These are phyloP conservation scores for Molorchus minor DNA, from an alignment of 2,888 invertebrate species.

Conservation along the genomic window DNA sequence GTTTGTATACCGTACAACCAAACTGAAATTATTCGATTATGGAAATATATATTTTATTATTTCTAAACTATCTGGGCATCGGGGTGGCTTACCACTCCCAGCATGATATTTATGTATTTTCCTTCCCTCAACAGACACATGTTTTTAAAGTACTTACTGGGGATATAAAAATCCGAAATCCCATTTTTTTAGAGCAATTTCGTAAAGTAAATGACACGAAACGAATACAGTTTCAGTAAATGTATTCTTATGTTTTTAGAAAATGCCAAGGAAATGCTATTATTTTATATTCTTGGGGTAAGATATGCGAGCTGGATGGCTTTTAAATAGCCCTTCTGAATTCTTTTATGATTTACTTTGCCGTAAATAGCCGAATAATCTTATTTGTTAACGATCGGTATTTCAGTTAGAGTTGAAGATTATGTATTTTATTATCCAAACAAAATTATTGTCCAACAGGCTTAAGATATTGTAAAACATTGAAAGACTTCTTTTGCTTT, in stretches of 20 bases:
- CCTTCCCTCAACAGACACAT: slow-evolving; percentile 50
- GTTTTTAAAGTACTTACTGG: slow-evolving; percentile 53
- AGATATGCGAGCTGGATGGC: slow-evolving; percentile 44
- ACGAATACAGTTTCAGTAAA: slow-evolving; percentile 62
- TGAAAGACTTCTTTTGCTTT: no score
- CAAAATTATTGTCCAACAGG: no score
- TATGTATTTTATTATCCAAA: no score
- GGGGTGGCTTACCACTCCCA: slow-evolving; percentile 32
- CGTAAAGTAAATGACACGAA: slow-evolving; percentile 62
- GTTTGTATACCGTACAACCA: not conserved
- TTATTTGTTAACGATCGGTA: no score
- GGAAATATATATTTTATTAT: slow-evolving; percentile 34
- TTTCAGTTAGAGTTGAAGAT: no score
- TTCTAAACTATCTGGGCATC: slow-evolving; percentile 29
- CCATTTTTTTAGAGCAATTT: slow-evolving; percentile 59
- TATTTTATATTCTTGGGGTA: slow-evolving; percentile 57
- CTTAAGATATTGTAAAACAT: no score
- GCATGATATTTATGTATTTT: slow-evolving; percentile 48
- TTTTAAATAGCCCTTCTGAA: slow-evolving; percentile 43
- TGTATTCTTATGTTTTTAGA: slow-evolving; percentile 62
- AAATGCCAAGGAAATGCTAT: slow-evolving; percentile 58
- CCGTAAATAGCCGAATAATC: slow-evolving; percentile 11
- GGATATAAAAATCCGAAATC: slow-evolving; percentile 56
- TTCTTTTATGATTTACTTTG: slow-evolving; percentile 39
- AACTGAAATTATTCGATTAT: slow-evolving; percentile 26